Evolutionary conservation across 2,113 vertebrate genomes (phyloP).

Genomic region (Chaetops frenatus): DNA sequence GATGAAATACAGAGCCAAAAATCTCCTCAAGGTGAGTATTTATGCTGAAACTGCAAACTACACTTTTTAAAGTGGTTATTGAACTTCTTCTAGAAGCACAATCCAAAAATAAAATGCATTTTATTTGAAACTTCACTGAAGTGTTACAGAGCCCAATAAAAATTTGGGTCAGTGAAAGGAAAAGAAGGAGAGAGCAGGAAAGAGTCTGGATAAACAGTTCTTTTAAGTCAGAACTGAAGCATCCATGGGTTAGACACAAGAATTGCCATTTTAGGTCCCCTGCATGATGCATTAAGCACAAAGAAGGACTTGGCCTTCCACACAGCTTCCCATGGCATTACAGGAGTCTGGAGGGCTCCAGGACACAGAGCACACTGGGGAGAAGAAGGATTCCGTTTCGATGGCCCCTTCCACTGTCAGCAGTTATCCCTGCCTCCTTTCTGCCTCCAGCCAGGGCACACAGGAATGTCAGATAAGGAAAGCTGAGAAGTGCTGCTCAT

Average conservation of each 20-base stretch:
- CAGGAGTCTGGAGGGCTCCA: neutral
- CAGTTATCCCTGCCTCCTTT: neutral
- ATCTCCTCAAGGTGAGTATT: neutral
- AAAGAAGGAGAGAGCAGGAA: neutral
- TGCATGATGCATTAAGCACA: rapidly evolving
- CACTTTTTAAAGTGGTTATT: neutral
- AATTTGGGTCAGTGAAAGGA: neutral
- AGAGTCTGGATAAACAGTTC: neutral
- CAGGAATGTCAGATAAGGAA: neutral
- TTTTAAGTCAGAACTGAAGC: neutral
- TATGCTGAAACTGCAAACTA: neutral
- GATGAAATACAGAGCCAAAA: neutral
- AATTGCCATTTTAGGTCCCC: neutral
- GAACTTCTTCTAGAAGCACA: neutral
- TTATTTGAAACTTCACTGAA: neutral
- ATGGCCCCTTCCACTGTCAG: neutral
- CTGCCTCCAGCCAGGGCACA: neutral
- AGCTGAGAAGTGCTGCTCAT: neutral
- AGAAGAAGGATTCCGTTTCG: neutral
- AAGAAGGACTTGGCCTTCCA: neutral
- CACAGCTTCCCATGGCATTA: neutral
- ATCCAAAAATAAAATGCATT: neutral
- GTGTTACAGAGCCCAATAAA: neutral
- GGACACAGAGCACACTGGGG: neutral
- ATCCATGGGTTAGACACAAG: neutral